Percentiles rank a stretch among this genome's conserved stretches.
Conservation (phyloP, 1,140 invertebrate species). For the Amphibalanus amphitrite region DNA sequence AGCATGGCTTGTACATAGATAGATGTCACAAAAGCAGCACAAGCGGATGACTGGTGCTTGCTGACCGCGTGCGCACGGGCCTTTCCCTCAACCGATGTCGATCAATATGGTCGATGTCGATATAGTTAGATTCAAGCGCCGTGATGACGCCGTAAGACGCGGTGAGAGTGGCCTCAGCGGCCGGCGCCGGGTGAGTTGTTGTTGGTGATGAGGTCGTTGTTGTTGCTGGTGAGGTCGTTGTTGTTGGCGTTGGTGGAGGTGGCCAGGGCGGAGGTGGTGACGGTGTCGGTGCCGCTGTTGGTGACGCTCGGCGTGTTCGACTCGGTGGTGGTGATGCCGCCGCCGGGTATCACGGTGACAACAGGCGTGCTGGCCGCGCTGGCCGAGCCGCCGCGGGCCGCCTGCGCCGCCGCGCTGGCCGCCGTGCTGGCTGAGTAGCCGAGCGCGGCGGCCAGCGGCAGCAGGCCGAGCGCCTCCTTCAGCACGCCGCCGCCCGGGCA, state of each 20-base stretch:
- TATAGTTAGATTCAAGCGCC: no score
- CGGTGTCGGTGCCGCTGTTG: not conserved
- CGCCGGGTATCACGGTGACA: not conserved
- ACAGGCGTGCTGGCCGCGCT: not conserved
- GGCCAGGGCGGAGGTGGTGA: not conserved
- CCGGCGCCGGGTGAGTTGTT: not conserved
- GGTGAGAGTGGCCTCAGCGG: no score
- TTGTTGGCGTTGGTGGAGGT: not conserved
- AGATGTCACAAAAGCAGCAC: no score
- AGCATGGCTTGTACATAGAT: no score
- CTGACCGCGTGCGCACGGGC: no score
- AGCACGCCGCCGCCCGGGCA: not conserved
- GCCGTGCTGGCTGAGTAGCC: not conserved
- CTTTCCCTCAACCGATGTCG: no score
- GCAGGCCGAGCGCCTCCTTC: not conserved
- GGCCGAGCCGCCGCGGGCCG: not conserved
- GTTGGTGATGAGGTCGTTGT: not conserved
- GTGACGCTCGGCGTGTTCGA: not conserved
- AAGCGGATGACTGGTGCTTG: no score
- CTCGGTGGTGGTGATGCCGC: not conserved
- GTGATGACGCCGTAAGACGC: no score
- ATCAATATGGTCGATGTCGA: no score
- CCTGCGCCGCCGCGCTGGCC: not conserved
- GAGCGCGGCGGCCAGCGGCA: conserved; percentile 4
- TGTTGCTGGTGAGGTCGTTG: not conserved